Base-by-base conservation (phyloP, 2,797 vertebrate species). In the Xerus rutilus region DNA sequence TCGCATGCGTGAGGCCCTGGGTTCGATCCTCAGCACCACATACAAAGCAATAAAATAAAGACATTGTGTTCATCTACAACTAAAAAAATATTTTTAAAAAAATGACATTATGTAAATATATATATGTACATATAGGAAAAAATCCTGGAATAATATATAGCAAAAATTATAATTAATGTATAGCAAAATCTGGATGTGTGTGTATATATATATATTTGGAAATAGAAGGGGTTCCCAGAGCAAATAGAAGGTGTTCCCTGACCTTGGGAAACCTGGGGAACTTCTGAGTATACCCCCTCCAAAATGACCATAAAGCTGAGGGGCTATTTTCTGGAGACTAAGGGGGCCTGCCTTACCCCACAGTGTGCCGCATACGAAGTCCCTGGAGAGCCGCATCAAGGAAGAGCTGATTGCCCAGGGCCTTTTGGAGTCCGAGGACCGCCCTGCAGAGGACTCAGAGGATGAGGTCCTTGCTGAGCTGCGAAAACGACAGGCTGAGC, bases 371-470 rank as follows among this genome's bases (percentile, higher is more conserved):
- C 99, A 99, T 97, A 99, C 99, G 0, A 99, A 99, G 64, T 99
- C 99, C 0, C 98, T 99, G 96, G 99, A 99, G 98, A 99, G 99
- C 2, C 99, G 99, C 69, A 99, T 99, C 98, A 99, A 99, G 97
- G 99, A 99, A 98, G 99, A 99, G 98, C 98, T 99, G 97, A 99
- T 99, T 2, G 99, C 99, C 45, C 99, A 99, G 98, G 99, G 99
- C 25, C 98, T 99, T 92, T 98, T 99, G 98, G 99, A 99, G 94
- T 99, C 99, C 0, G 99, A 99, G 97, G 99, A 99, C 98, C 98
- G 99, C 11, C 99, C 99, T 0, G 99, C 99, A 0, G 99, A 99
- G 91, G 99, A 99, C 98, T 99, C 99, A 0, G 99, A 99, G 98
- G 99, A 99, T 0, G 99, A 99, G 96, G 99, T 99, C 62, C 98